A percentile compares a stretch with the other conserved stretches of the same genome.
These are phyloP conservation scores for Drosophila rubida DNA, from an alignment of 2,888 invertebrate species.

Conservation along the genomic window DNA sequence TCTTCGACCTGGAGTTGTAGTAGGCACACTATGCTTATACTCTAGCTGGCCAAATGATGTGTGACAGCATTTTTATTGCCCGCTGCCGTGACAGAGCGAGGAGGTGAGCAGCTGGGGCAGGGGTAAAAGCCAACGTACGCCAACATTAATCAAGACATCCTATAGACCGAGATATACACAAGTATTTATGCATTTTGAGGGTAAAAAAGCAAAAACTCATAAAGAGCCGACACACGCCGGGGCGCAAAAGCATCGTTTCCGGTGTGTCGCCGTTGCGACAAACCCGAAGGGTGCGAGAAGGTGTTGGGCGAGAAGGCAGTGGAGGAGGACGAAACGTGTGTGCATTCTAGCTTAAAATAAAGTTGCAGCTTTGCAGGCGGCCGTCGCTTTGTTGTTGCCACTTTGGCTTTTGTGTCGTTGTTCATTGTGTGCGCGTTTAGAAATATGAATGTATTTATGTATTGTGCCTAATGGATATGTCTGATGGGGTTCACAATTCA, in stretches of 20 bases:
- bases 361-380: slow-evolving; percentile 67
- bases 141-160: slow-evolving; percentile 78
- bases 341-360: slow-evolving; percentile 80
- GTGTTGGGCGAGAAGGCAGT: not conserved
- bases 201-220: slow-evolving; percentile 67
- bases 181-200: slow-evolving; percentile 74
- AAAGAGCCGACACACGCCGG: slow-evolving; percentile 70
- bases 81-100: not conserved
- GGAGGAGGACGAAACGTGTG: slow-evolving; percentile 59
- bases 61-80: slow-evolving; percentile 76
- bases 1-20: slow-evolving; percentile 9
- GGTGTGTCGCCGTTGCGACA: slow-evolving; percentile 66
- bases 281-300: no score
- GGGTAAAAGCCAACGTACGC: slow-evolving; percentile 76
- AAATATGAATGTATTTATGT: slow-evolving; percentile 51
- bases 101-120: slow-evolving; percentile 8
- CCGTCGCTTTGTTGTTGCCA: slow-evolving; percentile 52
- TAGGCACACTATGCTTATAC: not conserved
- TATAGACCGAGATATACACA: slow-evolving; percentile 49
- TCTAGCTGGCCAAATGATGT: slow-evolving; percentile 67
- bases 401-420: slow-evolving; percentile 77
- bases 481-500: slow-evolving; percentile 46
- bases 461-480: slow-evolving; percentile 66
- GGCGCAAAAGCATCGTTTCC: slow-evolving; percentile 77
- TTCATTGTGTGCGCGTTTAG: slow-evolving; percentile 74